Percentiles rank a stretch among this genome's conserved stretches.
phyloP scores from a whole-genome alignment of 2,888 invertebrate species.

The Sarcophaga caerulescens region DNA sequence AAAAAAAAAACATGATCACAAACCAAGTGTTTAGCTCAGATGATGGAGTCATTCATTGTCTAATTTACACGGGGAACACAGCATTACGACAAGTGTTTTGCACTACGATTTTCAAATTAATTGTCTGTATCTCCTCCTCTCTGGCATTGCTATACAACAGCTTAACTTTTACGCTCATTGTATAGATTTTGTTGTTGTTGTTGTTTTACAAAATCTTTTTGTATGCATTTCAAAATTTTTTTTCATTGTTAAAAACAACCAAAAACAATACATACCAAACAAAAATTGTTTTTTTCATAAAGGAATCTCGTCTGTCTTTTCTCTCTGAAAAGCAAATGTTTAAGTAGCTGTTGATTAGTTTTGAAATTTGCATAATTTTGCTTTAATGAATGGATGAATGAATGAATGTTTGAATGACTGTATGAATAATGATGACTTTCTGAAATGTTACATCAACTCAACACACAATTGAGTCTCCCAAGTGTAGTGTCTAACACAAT shows the following conservation, averaged over 20 bases:
- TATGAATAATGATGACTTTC: slow-evolving; percentile 42
- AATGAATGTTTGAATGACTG: too few relatives aligned
- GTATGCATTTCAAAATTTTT: background rate
- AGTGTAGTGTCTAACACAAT: slow-evolving; percentile 32
- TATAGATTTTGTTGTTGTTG: slow-evolving; percentile 21
- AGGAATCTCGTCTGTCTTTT: slow-evolving; percentile 1
- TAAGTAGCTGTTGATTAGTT: slow-evolving; percentile 57
- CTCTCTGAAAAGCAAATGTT: slow-evolving; percentile 27
- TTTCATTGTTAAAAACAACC: background rate
- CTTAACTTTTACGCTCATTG: slow-evolving; percentile 39
- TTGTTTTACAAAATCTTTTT: slow-evolving; percentile 30
- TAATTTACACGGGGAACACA: too few relatives aligned
- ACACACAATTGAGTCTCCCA: background rate
- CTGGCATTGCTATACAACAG: slow-evolving; percentile 1
- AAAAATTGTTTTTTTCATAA: background rate
- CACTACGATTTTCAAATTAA: slow-evolving; percentile 51
- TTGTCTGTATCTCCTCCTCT: slow-evolving; percentile 60
- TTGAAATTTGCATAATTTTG: slow-evolving; percentile 58
- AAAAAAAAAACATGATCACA: too few relatives aligned
- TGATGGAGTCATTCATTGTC: too few relatives aligned
- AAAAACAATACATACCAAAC: background rate
- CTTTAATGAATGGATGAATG: background rate
- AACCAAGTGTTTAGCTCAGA: background rate
- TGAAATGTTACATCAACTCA: slow-evolving; percentile 53
- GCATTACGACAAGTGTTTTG: slow-evolving; percentile 46